Percentiles rank a stretch among this genome's conserved stretches.
Conservation (phyloP, 2,888 invertebrate genomes). For the Rhopalosiphum nymphaeae region DNA sequence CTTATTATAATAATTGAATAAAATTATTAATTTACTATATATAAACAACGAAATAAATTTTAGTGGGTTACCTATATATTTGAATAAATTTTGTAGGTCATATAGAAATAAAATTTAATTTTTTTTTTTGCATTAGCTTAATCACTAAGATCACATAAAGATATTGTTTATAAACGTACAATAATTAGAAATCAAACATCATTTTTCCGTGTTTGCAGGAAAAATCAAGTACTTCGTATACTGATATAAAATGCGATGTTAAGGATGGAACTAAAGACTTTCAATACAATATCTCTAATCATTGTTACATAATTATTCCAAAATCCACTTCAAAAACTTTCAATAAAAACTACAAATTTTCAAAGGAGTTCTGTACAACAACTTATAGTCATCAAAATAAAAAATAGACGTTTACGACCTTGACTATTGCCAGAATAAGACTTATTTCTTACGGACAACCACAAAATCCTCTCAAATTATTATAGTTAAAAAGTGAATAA, state of each 20-base stretch:
- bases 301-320: background rate
- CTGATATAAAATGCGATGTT: background rate
- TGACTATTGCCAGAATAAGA: background rate
- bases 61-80: background rate
- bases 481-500: no score
- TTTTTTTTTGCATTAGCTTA: background rate
- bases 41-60: background rate
- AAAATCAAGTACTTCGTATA: background rate
- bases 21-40: background rate
- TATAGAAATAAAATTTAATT: background rate
- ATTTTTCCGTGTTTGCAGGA: background rate
- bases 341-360: background rate
- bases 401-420: background rate
- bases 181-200: background rate
- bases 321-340: background rate
- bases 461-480: background rate
- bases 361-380: background rate
- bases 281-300: background rate
- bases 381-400: background rate
- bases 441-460: background rate
- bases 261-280: background rate
- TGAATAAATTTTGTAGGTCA: background rate
- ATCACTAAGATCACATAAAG: background rate
- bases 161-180: background rate
- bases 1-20: no score